Percentiles rank a stretch among this genome's conserved stretches.
Conservation (phyloP, 2,113 vertebrate species). For the Rhineura floridana region DNA sequence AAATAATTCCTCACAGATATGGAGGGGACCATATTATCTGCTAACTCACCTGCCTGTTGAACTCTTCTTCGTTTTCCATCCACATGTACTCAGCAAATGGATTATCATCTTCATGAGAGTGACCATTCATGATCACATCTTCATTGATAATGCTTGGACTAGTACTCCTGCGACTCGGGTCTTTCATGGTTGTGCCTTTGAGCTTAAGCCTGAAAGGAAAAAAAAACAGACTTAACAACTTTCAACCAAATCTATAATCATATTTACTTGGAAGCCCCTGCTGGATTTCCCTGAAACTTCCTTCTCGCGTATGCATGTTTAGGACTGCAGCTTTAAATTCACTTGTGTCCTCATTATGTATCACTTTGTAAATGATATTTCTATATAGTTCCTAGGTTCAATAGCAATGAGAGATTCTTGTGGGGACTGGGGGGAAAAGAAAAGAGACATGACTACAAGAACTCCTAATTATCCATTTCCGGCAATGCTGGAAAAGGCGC, state of each 20-base stretch:
- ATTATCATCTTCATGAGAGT: slow-evolving; percentile 85
- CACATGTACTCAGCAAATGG: slow-evolving; percentile 95
- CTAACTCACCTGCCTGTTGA: slow-evolving; percentile 87
- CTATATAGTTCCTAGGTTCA: neutral
- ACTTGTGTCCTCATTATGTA: neutral
- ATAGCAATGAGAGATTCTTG: neutral
- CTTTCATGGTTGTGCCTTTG: slow-evolving; percentile 83
- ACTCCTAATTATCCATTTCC: neutral
- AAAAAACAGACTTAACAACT: neutral
- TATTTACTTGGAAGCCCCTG: neutral
- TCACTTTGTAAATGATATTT: neutral
- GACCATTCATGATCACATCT: slow-evolving; percentile 84
- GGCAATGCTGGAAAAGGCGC: neutral
- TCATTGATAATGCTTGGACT: slow-evolving; percentile 80
- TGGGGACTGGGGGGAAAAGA: no score
- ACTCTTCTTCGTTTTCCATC: slow-evolving; percentile 97
- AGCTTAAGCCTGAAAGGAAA: slow-evolving; percentile 64
- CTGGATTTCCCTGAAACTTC: neutral
- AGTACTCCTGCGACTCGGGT: slow-evolving; percentile 84
- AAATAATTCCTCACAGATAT: neutral
- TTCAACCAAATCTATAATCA: neutral
- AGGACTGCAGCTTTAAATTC: neutral
- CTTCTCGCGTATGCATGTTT: neutral
- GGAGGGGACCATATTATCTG: neutral
- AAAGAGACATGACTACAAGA: neutral